Evolutionary conservation across 2,888 invertebrate genomes (phyloP).

Genomic region (Harpalus rufipes): DNA sequence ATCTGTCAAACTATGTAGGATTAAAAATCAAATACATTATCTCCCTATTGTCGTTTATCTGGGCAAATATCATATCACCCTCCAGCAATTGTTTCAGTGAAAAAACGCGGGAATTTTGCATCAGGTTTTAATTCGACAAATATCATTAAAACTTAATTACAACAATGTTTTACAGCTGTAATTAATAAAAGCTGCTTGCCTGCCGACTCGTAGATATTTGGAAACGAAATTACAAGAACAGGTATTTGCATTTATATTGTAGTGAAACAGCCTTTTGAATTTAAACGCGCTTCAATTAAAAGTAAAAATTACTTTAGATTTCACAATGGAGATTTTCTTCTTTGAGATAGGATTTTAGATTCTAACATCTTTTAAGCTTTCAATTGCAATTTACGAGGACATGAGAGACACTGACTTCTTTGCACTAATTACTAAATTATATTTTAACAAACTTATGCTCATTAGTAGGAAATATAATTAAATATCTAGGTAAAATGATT

Average conservation of each 20-base stretch:
- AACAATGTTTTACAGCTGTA: slow-evolving; percentile 38
- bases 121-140: slow-evolving; percentile 46
- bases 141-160: slow-evolving; percentile 54
- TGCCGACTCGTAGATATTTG: slow-evolving; percentile 30
- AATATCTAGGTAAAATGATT: background rate
- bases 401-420: background rate
- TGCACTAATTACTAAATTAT: too few species aligned
- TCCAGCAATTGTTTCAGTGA: background rate
- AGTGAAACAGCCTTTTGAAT: slow-evolving; percentile 55
- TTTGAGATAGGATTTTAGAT: background rate
- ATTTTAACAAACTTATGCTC: background rate
- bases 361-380: background rate
- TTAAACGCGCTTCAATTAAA: slow-evolving; percentile 58
- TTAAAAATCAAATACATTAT: background rate
- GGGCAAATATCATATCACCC: background rate
- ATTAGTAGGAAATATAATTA: background rate
- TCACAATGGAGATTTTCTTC: slow-evolving; percentile 6
- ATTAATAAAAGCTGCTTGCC: slow-evolving; percentile 37
- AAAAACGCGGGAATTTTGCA: slow-evolving; percentile 8
- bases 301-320: slow-evolving; percentile 58
- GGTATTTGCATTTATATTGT: slow-evolving; percentile 63
- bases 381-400: background rate
- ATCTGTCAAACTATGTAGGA: background rate
- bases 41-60: background rate
- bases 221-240: slow-evolving; percentile 42